phyloP scores from a whole-genome alignment of 1,140 invertebrate genomes.

The Cydia pomonella region DNA sequence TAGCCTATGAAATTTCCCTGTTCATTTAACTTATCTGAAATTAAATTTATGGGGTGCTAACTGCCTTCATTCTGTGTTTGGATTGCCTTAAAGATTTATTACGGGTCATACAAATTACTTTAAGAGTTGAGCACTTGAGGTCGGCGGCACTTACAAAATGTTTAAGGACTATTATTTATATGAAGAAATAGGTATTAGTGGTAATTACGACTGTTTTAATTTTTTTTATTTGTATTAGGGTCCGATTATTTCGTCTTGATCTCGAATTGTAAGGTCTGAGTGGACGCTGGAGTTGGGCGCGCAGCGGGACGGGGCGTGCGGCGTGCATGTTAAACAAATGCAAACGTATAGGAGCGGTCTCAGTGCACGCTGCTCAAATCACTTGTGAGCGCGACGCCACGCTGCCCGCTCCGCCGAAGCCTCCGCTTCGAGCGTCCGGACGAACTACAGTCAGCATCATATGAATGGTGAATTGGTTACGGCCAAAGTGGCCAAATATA shows the following conservation, averaged over 20 bases:
- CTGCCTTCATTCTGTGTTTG: constrained; percentile 45
- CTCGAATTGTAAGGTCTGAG: too few relatives aligned
- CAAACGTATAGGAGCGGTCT: too few relatives aligned
- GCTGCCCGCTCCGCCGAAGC: too few relatives aligned
- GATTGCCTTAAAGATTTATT: constrained; percentile 44
- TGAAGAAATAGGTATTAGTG: neutral
- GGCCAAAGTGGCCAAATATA: too few relatives aligned
- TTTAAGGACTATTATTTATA: neutral
- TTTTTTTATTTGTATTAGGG: constrained; percentile 34
- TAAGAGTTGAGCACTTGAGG: constrained; percentile 1
- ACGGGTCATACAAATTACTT: constrained; percentile 31
- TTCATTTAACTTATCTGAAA: constrained; percentile 34
- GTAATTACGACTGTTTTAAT: neutral
- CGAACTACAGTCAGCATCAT: too few relatives aligned
- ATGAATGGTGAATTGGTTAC: too few relatives aligned
- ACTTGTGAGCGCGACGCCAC: too few relatives aligned
- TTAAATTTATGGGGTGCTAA: constrained; percentile 51
- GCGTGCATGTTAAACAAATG: too few relatives aligned
- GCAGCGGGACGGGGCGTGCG: too few relatives aligned
- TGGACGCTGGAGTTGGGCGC: too few relatives aligned
- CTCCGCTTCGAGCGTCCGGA: too few relatives aligned
- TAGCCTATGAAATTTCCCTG: constrained; percentile 23
- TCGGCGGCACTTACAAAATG: constrained; percentile 1
- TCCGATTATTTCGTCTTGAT: neutral
- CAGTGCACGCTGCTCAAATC: too few relatives aligned